phyloP scores from a whole-genome alignment of 2,113 vertebrate genomes.

The Cathartes aura region DNA sequence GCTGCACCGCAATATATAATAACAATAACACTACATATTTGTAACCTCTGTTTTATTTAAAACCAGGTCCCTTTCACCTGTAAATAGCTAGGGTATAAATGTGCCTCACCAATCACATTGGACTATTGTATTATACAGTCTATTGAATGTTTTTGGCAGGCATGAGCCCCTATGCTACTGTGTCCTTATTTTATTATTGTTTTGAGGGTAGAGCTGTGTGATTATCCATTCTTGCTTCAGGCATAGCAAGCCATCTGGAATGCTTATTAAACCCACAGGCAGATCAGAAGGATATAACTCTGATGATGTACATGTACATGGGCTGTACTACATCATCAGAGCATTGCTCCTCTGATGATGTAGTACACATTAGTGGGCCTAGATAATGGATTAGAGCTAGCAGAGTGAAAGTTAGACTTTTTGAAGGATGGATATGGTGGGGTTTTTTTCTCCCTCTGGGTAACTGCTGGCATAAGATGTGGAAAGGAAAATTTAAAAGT shows the following conservation, averaged over 20 bases:
- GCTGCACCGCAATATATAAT: background rate
- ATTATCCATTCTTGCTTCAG: slow-evolving; percentile 83
- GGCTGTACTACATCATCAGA: slow-evolving; percentile 73
- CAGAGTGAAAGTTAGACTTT: slow-evolving; percentile 67
- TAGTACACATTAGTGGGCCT: slow-evolving; percentile 66
- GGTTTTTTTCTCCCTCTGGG: slow-evolving; percentile 64
- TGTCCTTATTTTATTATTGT: slow-evolving; percentile 83
- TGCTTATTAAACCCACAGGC: slow-evolving; percentile 78
- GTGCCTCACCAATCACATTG: slow-evolving; percentile 69
- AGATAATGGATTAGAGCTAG: slow-evolving; percentile 76
- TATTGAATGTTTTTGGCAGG: slow-evolving; percentile 77
- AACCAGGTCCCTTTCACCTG: slow-evolving; percentile 70
- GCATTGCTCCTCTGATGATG: slow-evolving; percentile 75
- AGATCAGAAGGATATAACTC: slow-evolving; percentile 79
- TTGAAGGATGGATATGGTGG: slow-evolving; percentile 59
- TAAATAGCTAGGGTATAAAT: slow-evolving; percentile 64
- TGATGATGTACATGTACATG: slow-evolving; percentile 61
- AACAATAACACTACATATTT: background rate
- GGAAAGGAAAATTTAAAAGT: slow-evolving; percentile 74
- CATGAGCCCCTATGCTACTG: slow-evolving; percentile 66
- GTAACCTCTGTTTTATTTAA: slow-evolving; percentile 63
- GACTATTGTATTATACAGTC: slow-evolving; percentile 74
- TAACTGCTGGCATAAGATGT: slow-evolving; percentile 74
- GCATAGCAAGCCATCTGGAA: slow-evolving; percentile 83
- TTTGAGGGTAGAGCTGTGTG: slow-evolving; percentile 76